Evolutionary conservation across 2,888 invertebrate species (phyloP), one percentile per base, ranked within the genome.

Genomic region (Smittia aterrima): DNA sequence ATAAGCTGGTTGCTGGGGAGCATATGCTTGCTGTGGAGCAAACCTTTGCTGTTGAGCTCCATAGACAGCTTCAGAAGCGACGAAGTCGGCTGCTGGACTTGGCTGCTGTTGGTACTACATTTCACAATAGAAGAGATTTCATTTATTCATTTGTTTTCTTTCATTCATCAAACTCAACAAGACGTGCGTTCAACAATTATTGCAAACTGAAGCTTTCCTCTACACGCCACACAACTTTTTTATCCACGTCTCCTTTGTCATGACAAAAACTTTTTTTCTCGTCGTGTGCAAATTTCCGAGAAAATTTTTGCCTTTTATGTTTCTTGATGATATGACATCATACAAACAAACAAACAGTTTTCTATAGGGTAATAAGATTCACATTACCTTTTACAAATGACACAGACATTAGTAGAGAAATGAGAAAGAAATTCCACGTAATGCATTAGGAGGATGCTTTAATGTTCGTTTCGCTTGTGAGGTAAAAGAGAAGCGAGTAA

Each of bases 361-460:
- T 47, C 47, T n/a, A 16, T 58, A 58, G 41, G 27, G 70, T 54
- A 70, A 70, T 70, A 70, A 70, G 53, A 70, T 54, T 54, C 70
- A 70, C 54, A 54, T 70, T 70, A 70, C 70, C 70, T 70, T n/a
- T 70, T 70, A 70, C 70, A 70, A 70, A 70, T 70, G 70, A 54
- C 70, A 70, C 32, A 41, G 70, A 70, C 70, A 70, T 70, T 54
- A 70, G 54, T 53, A 32, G 54, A 54, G 22, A 54, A 54, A 32
- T 27, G 24, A 47, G 47, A 53, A 70, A 25, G 53, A 54, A 53
- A 70, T 70, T 70, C 27, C 70, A 70, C 70, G 70, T 70, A 70
- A 70, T 54, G 70, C 70, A 70, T 70, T 70, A 70, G 54, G n/a
- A n/a, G n/a, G 27, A 54, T 13, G 70, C 38, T 22, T 24, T 70